These are phyloP conservation scores for Cassiopea andromeda DNA, from an alignment of 30 jellyfish, hydroid and myxozoan genomes.

Conservation along the genomic window DNA sequence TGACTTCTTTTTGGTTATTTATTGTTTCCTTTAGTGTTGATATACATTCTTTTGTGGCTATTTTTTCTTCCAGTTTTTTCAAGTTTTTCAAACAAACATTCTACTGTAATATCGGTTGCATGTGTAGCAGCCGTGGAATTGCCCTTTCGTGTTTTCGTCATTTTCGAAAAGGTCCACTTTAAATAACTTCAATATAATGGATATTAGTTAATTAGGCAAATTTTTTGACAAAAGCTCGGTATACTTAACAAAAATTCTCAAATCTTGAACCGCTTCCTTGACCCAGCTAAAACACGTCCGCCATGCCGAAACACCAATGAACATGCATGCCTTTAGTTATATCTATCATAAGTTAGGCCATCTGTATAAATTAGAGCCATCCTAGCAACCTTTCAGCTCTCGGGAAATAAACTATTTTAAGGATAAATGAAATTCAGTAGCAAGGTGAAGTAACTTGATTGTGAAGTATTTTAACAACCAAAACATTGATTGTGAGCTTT, in stretches of 20 bases:
- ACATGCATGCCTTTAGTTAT: too few relatives aligned
- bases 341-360: too few relatives aligned
- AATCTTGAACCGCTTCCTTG: neutral
- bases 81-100: neutral
- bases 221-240: neutral
- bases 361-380: too few relatives aligned
- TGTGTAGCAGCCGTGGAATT: neutral
- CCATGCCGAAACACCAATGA: neutral
- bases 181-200: neutral
- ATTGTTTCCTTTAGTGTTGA: neutral
- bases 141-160: neutral
- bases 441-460: too few relatives aligned
- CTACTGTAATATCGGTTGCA: neutral
- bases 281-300: neutral
- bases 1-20: constrained; percentile 1
- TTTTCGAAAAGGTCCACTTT: neutral
- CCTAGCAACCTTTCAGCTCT: too few relatives aligned
- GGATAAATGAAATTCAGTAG: too few relatives aligned
- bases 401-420: too few relatives aligned
- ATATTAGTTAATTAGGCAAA: neutral
- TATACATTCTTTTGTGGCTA: constrained; percentile 22
- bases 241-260: neutral
- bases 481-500: too few relatives aligned
- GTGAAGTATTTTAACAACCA: too few relatives aligned
- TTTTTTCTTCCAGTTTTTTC: constrained; percentile 9